These are phyloP conservation scores for Sylvia borin DNA, from an alignment of 2,797 vertebrate genomes.

Conservation along the genomic window DNA sequence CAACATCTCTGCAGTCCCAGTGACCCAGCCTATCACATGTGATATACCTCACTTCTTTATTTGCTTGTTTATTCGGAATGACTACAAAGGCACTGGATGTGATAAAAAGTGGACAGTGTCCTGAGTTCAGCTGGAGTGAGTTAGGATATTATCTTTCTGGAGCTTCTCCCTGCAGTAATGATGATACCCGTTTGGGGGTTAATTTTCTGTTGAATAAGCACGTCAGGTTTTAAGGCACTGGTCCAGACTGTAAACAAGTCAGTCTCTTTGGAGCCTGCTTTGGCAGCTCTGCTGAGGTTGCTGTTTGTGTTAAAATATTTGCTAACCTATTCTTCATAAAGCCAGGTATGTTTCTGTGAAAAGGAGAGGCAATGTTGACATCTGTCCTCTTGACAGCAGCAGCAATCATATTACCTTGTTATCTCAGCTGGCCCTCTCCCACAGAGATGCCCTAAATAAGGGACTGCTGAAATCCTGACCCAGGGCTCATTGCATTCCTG, in stretches of 20 bases:
- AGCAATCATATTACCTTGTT: neutral
- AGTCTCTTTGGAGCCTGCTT: constrained; percentile 67
- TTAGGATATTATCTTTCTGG: constrained; percentile 49
- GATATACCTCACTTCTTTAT: constrained; percentile 55
- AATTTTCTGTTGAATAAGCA: constrained; percentile 72
- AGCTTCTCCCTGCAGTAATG: constrained; percentile 22
- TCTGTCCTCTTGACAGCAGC: constrained; percentile 27
- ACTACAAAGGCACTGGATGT: constrained; percentile 2
- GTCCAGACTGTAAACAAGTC: constrained; percentile 65
- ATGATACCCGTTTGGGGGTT: constrained; percentile 49
- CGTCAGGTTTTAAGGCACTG: constrained; percentile 55
- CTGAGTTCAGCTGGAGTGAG: constrained; percentile 52
- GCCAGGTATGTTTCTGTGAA: constrained; percentile 59
- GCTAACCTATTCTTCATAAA: constrained; percentile 69
- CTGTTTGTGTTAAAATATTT: constrained; percentile 59
- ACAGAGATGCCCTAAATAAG: constrained; percentile 3
- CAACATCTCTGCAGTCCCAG: constrained; percentile 1
- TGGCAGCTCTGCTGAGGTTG: constrained; percentile 44
- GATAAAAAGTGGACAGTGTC: constrained; percentile 25
- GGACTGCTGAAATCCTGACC: neutral
- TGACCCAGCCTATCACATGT: constrained; percentile 32
- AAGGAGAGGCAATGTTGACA: constrained; percentile 46
- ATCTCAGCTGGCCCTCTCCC: neutral
- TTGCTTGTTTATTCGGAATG: constrained; percentile 42
- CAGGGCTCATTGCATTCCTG: neutral